phyloP scores from a whole-genome alignment of 2,888 invertebrate genomes.

The Andrena hattorfiana region DNA sequence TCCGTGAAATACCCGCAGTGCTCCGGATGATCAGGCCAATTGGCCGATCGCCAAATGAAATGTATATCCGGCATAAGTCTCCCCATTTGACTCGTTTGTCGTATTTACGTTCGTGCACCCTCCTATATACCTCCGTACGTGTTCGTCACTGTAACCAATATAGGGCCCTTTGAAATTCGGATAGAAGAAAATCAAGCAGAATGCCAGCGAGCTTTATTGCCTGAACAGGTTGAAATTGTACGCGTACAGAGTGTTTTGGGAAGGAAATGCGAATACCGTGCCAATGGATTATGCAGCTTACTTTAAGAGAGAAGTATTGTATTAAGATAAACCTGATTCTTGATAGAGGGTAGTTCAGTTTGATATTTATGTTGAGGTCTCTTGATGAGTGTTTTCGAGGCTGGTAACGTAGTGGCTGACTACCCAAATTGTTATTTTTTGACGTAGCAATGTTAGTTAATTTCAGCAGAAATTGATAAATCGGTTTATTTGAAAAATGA shows the following conservation, averaged over 20 bases:
- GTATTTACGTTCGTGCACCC: slow-evolving; percentile 38
- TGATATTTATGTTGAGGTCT: neutral
- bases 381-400: neutral
- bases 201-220: neutral
- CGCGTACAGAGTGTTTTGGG: neutral
- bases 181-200: neutral
- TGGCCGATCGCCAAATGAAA: slow-evolving; percentile 83
- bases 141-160: neutral
- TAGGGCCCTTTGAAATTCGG: neutral
- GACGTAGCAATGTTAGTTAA: too few relatives aligned
- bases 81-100: slow-evolving; percentile 67
- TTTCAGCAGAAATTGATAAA: too few relatives aligned
- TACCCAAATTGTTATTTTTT: too few relatives aligned
- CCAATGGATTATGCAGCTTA: neutral
- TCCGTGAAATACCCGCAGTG: slow-evolving; percentile 78
- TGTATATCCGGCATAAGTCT: slow-evolving; percentile 79
- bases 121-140: slow-evolving; percentile 3
- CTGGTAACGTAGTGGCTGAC: too few relatives aligned
- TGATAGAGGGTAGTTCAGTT: neutral
- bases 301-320: neutral
- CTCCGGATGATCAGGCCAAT: slow-evolving; percentile 79
- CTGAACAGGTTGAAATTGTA: neutral
- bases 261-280: neutral
- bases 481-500: too few relatives aligned
- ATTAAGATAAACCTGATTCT: neutral